Evolutionary conservation across 1,140 invertebrate genomes (phyloP), one percentile per base, ranked within the genome.

Genomic region (Meteorus sp.): DNA sequence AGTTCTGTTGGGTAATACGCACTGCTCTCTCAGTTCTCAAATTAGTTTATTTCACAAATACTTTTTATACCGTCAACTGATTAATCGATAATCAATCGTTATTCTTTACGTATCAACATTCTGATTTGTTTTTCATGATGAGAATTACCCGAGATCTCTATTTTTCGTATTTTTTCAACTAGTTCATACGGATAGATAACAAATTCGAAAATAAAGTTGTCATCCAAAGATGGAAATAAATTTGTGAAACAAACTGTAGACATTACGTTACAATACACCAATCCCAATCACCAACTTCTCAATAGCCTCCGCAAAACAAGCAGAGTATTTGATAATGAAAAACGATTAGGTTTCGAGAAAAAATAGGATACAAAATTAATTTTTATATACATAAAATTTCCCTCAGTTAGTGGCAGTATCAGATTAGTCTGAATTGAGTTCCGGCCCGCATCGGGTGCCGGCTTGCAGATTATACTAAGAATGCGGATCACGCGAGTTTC

Each of bases 361-460:
- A n/a, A n/a, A n/a, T n/a, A n/a, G 3, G 19, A 35, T 17, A 4
- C 37, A 53, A 17, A 25, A 53, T 22, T 22, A 43, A 41, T 25
- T 29, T 54, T 54, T 37, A 7, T 29, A 15, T 22, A 22, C 37
- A 4, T 22, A 19, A 52, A 61, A 44, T 60, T 51, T 69, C 75
- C 73, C 75, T 78, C 76, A 78, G 76, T 65, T 11, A 29, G 53
- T 51, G 65, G 69, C 74, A 79, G 75, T 62, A 64, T 74, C 74
- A 78, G 72, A 79, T 72, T 79, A 79, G 76, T 79, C 77, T 79
- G 77, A 79, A 79, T 79, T 78, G 76, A 79, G 77, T 79, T 79
- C 66, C 70, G 62, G 65, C 45, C 59, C 56, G 56, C 35, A 54
- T n/a, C n/a, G 47, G 39, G 39, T 20, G 55, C 60, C 56, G 70